Evolutionary conservation across 2,113 vertebrate species (phyloP).

Genomic region (Penelope pileata): DNA sequence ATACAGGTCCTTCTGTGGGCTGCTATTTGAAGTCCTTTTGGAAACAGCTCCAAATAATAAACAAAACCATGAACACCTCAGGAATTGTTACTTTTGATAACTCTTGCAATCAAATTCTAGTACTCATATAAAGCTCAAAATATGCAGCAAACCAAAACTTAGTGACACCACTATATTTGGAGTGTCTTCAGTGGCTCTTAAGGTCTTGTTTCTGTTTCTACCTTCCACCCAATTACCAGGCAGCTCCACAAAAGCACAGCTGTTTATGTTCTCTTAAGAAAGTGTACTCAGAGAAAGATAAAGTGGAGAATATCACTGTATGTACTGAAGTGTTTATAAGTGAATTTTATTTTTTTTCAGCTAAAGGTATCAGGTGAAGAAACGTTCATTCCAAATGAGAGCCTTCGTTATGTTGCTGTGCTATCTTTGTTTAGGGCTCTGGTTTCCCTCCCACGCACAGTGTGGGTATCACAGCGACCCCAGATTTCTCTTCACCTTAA

Average conservation of each 20-base stretch:
- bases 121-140: background rate
- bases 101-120: background rate
- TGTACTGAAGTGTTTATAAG: background rate
- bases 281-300: background rate
- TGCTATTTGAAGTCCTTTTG: background rate
- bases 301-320: background rate
- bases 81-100: background rate
- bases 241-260: background rate
- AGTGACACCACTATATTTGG: background rate
- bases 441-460: accelerated
- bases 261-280: background rate
- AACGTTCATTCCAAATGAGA: background rate
- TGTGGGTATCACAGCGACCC: background rate
- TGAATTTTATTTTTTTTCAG: background rate
- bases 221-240: background rate
- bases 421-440: background rate
- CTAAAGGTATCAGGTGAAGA: background rate
- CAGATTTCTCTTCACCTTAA: background rate
- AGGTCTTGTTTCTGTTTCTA: background rate
- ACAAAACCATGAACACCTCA: background rate
- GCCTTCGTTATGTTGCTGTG: background rate
- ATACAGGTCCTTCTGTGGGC: background rate
- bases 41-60: background rate
- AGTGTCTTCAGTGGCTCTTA: background rate
- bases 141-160: background rate